Evolutionary conservation across 2,888 invertebrate species (phyloP).

Genomic region (Apamea monoglypha): DNA sequence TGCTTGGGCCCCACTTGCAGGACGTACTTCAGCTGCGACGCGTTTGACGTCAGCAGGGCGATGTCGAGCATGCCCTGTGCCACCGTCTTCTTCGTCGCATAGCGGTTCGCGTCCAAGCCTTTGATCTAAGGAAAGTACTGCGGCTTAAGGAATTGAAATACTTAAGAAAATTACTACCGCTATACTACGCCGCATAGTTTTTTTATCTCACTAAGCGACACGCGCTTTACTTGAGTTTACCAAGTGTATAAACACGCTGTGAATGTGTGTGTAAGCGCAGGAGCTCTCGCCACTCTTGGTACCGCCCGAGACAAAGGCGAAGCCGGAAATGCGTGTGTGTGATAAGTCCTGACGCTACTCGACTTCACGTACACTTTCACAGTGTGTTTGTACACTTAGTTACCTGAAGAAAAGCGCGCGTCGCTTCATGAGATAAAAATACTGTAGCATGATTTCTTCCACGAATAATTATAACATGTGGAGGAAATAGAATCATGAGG

Average conservation of each 20-base stretch:
- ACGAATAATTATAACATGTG: background rate
- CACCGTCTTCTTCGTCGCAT: conserved; percentile 97
- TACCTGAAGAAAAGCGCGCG: background rate
- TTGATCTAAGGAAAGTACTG: conserved; percentile 90
- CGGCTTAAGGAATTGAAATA: background rate
- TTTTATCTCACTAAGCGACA: background rate
- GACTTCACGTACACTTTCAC: background rate
- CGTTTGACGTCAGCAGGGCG: conserved; percentile 96
- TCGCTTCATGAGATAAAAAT: background rate
- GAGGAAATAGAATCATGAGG: background rate
- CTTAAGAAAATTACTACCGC: no score
- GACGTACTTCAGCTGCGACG: conserved; percentile 96
- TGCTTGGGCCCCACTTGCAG: conserved; percentile 95
- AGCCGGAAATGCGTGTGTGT: background rate
- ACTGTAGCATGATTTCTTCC: background rate
- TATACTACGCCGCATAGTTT: no score
- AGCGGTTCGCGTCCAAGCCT: conserved; percentile 95
- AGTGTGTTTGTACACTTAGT: background rate
- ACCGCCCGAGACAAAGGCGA: background rate
- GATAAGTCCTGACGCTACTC: background rate
- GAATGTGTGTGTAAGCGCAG: background rate
- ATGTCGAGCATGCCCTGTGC: conserved; percentile 98
- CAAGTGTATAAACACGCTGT: background rate
- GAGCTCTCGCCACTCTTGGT: background rate
- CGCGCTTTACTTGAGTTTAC: background rate